phyloP scores from a whole-genome alignment of 2,113 vertebrate species.

The Alosa alosa region DNA sequence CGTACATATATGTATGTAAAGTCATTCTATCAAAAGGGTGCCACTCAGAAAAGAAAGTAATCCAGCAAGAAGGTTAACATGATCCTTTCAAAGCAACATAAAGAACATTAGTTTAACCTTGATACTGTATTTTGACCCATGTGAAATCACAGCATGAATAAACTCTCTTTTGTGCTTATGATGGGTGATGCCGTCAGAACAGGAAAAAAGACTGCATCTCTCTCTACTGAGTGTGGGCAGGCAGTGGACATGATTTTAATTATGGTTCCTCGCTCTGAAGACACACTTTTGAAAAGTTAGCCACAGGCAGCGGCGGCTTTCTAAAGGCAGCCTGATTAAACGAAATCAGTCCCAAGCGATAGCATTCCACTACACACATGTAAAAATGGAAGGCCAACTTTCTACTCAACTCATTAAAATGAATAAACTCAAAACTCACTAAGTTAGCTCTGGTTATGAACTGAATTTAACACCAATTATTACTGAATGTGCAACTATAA shows the following conservation, averaged over 20 bases:
- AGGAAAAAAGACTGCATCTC: background rate
- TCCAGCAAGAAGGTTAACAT: background rate
- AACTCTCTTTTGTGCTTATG: no score
- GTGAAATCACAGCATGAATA: background rate
- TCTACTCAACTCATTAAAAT: background rate
- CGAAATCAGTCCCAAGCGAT: background rate
- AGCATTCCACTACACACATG: background rate
- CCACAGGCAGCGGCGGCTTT: background rate
- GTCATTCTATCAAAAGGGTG: background rate
- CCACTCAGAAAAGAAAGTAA: background rate
- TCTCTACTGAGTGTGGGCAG: background rate
- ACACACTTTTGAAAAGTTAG: constrained; percentile 8
- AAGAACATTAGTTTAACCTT: background rate
- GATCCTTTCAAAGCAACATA: background rate
- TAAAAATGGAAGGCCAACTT: background rate
- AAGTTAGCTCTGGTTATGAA: background rate
- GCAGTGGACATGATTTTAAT: background rate
- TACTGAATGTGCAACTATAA: background rate
- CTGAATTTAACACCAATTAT: background rate
- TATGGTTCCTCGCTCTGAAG: background rate
- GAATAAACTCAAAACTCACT: background rate
- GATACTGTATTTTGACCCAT: background rate
- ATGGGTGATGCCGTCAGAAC: background rate
- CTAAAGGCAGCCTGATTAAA: background rate
- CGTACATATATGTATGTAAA: background rate